phyloP scores from a whole-genome alignment of 2,113 vertebrate species.

The Triplophysa tibetana region DNA sequence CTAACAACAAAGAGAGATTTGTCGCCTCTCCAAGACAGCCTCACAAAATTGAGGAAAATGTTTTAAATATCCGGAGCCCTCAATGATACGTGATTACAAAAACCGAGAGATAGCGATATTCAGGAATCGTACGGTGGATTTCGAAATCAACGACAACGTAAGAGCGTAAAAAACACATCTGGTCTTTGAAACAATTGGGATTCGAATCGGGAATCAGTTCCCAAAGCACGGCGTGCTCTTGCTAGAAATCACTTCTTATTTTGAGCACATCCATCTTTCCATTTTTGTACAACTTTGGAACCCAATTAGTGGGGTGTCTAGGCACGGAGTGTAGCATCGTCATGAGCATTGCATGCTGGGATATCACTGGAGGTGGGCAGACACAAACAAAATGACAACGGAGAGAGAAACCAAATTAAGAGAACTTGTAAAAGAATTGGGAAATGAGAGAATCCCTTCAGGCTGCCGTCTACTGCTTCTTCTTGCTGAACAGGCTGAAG shows the following conservation, averaged over 20 bases:
- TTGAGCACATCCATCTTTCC: slow-evolving; percentile 51
- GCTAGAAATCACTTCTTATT: slow-evolving; percentile 37
- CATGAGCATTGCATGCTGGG: slow-evolving; percentile 88
- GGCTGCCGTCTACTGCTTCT: slow-evolving; percentile 83
- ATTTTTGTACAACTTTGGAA: slow-evolving; percentile 73
- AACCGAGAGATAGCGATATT: slow-evolving; percentile 44
- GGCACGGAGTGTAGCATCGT: slow-evolving; percentile 89
- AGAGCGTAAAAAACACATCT: slow-evolving; percentile 70
- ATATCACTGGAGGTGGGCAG: slow-evolving; percentile 82
- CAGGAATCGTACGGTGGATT: slow-evolving; percentile 40
- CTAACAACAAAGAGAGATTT: slow-evolving; percentile 74
- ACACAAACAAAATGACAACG: slow-evolving; percentile 60
- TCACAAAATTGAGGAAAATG: slow-evolving; percentile 92
- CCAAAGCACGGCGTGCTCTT: slow-evolving; percentile 77
- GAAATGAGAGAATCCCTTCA: slow-evolving; percentile 57
- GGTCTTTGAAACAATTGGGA: slow-evolving; percentile 64
- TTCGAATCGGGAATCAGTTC: slow-evolving; percentile 68
- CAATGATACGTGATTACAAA: slow-evolving; percentile 73
- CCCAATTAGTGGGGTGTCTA: slow-evolving; percentile 83
- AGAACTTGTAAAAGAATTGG: slow-evolving; percentile 13
- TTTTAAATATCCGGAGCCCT: slow-evolving; percentile 82
- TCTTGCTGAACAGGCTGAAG: slow-evolving; percentile 98
- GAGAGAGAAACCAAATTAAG: slow-evolving; percentile 66
- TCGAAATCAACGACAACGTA: slow-evolving; percentile 54
- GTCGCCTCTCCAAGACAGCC: slow-evolving; percentile 84